Evolutionary conservation across 1,140 invertebrate genomes (phyloP).

Genomic region (Sminthurinus signatus): DNA sequence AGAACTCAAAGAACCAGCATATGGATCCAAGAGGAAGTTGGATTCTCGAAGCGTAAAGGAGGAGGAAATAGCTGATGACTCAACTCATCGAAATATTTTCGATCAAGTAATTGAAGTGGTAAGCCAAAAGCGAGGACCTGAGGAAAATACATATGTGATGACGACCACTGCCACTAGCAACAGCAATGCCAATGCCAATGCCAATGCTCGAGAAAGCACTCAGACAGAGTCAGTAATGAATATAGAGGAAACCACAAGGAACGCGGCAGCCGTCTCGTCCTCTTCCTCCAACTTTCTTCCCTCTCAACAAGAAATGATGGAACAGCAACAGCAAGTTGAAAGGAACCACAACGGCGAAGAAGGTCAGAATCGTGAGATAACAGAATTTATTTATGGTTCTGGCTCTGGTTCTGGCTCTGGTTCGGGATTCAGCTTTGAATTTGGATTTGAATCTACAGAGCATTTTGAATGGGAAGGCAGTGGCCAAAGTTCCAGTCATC

Average conservation of each 20-base stretch:
- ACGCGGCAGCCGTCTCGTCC: neutral
- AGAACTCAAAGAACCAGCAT: constrained; percentile 7
- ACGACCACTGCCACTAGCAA: too few species aligned
- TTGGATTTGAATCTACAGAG: too few species aligned
- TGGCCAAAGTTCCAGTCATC: too few species aligned
- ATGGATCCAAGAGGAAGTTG: neutral
- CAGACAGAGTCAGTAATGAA: constrained; percentile 10
- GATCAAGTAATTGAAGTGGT: constrained; percentile 8
- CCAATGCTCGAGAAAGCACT: too few species aligned
- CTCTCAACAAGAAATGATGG: neutral
- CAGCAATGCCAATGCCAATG: too few species aligned
- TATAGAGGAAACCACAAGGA: constrained; percentile 13
- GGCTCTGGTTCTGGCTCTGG: too few species aligned
- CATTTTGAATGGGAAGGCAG: neutral
- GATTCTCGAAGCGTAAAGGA: constrained; percentile 1
- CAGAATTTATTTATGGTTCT: too few species aligned
- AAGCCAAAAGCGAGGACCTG: neutral
- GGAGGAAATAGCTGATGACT: constrained; percentile 14
- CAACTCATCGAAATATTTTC: constrained; percentile 11
- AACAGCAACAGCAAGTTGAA: constrained; percentile 1
- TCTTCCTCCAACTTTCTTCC: neutral
- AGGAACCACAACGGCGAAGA: too few species aligned
- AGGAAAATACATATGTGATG: neutral
- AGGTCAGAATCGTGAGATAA: too few species aligned
- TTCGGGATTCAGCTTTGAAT: too few species aligned